A percentile compares a stretch with the other conserved stretches of the same genome.
Conservation (phyloP, 2,888 invertebrate species). For the Geotrupes spiniger region DNA sequence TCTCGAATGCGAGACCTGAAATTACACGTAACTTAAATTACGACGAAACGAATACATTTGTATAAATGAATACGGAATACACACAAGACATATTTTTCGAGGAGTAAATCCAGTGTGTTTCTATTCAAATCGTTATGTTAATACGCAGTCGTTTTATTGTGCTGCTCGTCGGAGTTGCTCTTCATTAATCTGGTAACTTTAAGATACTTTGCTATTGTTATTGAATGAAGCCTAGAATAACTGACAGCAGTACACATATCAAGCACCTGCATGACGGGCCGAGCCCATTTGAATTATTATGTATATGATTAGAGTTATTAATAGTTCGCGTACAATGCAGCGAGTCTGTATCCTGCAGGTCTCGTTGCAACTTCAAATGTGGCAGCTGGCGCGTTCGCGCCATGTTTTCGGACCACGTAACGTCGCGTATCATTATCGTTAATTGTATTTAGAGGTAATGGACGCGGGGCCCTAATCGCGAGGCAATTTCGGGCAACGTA, state of each 20-base stretch:
- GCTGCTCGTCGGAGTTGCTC: not conserved
- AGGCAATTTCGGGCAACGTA: slow-evolving; percentile 30
- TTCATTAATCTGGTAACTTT: slow-evolving; percentile 5
- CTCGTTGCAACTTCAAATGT: slow-evolving; percentile 22
- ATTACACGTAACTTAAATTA: no score
- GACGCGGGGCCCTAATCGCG: not conserved
- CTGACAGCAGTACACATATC: slow-evolving; percentile 22
- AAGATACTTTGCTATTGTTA: slow-evolving; percentile 7
- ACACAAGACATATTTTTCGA: no score
- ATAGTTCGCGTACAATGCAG: slow-evolving; percentile 21
- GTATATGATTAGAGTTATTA: slow-evolving; percentile 26
- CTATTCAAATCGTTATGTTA: no score
- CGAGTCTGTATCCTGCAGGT: slow-evolving; percentile 15
- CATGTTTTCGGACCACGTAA: slow-evolving; percentile 12
- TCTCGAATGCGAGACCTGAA: no score
- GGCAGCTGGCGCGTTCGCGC: slow-evolving; percentile 12
- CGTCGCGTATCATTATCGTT: slow-evolving; percentile 15
- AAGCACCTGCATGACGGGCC: slow-evolving; percentile 24
- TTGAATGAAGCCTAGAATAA: not conserved
- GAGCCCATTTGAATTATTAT: slow-evolving; percentile 21
- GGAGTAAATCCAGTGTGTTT: no score
- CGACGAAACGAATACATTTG: no score
- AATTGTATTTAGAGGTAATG: slow-evolving; percentile 4
- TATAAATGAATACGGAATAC: no score
- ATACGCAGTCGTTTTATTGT: no score